Percentiles rank a stretch among this genome's conserved stretches.
phyloP scores from a whole-genome alignment of 2,113 vertebrate genomes.

The Garra rufa region DNA sequence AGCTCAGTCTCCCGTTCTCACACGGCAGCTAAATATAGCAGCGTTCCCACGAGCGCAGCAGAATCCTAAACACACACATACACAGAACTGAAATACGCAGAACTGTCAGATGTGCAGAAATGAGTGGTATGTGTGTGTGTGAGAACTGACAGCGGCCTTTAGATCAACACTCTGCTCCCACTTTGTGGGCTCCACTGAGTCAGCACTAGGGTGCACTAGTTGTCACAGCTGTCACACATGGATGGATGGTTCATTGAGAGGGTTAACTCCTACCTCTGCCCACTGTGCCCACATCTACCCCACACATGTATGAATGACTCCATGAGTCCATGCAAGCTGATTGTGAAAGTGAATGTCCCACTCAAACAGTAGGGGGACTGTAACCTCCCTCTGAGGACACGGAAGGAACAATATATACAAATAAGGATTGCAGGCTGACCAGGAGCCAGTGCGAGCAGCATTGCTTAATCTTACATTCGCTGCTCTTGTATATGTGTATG shows the following conservation, averaged over 20 bases:
- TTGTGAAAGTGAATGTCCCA: slow-evolving; percentile 20
- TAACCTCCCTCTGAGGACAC: neutral
- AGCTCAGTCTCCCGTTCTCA: slow-evolving; percentile 60
- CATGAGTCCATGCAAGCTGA: neutral
- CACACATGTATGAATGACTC: neutral
- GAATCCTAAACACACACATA: slow-evolving; percentile 42
- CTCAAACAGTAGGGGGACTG: slow-evolving; percentile 6
- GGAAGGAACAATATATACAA: neutral
- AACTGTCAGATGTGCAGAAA: slow-evolving; percentile 26
- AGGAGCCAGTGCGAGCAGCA: neutral
- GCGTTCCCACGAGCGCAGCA: slow-evolving; percentile 57
- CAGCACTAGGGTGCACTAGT: slow-evolving; percentile 66
- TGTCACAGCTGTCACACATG: slow-evolving; percentile 49
- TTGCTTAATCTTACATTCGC: neutral
- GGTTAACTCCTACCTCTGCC: neutral
- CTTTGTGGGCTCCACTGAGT: slow-evolving; percentile 66
- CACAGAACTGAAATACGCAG: slow-evolving; percentile 49
- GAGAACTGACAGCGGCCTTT: slow-evolving; percentile 66
- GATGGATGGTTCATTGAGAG: slow-evolving; percentile 2
- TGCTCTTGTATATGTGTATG: neutral
- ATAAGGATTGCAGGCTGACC: neutral
- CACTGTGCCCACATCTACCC: neutral
- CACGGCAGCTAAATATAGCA: slow-evolving; percentile 63
- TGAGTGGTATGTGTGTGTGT: slow-evolving; percentile 34
- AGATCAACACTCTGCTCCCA: slow-evolving; percentile 43